Percentiles rank a stretch among this genome's conserved stretches.
Evolutionary conservation across 2,113 vertebrate genomes (phyloP).

Genomic region (Sminthopsis crassicaudata): DNA sequence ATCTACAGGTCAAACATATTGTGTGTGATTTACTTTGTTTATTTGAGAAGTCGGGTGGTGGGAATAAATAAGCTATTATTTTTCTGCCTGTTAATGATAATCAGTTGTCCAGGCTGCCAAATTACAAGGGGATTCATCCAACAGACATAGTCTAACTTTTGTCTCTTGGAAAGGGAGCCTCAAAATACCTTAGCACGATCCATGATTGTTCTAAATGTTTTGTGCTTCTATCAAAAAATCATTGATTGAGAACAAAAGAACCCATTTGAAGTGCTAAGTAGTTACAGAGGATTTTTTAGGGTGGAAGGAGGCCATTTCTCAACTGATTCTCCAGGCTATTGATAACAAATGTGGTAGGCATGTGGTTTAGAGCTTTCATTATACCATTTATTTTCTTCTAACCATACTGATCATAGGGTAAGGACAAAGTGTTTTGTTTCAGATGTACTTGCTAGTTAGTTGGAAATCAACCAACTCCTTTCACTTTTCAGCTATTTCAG

Average conservation of each 20-base stretch:
- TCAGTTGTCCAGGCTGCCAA: conserved; percentile 47
- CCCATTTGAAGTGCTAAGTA: conserved; percentile 14
- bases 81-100: conserved; percentile 50
- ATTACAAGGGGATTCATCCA: conserved; percentile 20
- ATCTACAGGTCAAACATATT: conserved; percentile 27
- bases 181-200: background rate
- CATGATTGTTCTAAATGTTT: background rate
- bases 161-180: background rate
- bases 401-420: conserved; percentile 20
- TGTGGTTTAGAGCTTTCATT: conserved; percentile 10
- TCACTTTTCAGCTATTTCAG: background rate
- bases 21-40: background rate
- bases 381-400: background rate
- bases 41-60: background rate
- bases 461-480: conserved; percentile 34
- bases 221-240: conserved; percentile 42
- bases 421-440: conserved; percentile 48
- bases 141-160: conserved; percentile 52
- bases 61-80: conserved; percentile 1
- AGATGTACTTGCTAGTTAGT: accelerated
- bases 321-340: conserved; percentile 24
- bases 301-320: conserved; percentile 43
- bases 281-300: conserved; percentile 35
- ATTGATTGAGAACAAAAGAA: conserved; percentile 54
- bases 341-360: conserved; percentile 15